These are phyloP conservation scores for Criorhina ranunculi DNA, from an alignment of 2,888 invertebrate genomes.

Conservation along the genomic window DNA sequence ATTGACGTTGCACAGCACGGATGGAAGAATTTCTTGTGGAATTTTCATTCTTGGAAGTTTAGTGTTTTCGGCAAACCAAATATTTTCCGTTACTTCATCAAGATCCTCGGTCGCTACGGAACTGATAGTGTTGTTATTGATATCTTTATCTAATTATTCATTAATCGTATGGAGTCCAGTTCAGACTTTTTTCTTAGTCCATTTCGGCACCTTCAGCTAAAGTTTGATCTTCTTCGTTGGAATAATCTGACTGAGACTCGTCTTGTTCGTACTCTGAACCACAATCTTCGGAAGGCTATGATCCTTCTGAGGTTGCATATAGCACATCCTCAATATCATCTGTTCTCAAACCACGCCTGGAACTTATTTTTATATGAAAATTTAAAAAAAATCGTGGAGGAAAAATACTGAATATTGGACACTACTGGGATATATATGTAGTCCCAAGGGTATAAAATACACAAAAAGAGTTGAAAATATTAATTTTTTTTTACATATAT, in stretches of 20 bases:
- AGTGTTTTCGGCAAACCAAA: constrained; percentile 22
- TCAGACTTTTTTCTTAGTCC: neutral
- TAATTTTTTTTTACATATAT: too few species aligned
- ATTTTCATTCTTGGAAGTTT: constrained; percentile 21
- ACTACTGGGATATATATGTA: too few species aligned
- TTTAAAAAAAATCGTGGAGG: too few species aligned
- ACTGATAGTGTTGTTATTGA: constrained; percentile 2
- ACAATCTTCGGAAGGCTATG: constrained; percentile 3
- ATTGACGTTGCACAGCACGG: constrained; percentile 30
- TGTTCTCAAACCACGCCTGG: too few species aligned
- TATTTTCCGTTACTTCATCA: constrained; percentile 1
- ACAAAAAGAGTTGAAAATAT: too few species aligned
- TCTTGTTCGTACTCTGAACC: constrained; percentile 17
- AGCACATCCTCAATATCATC: too few species aligned
- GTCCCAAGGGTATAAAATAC: too few species aligned
- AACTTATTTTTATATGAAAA: too few species aligned
- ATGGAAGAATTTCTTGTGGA: constrained; percentile 29
- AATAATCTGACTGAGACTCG: constrained; percentile 7
- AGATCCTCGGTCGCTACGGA: neutral
- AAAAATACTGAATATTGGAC: too few species aligned
- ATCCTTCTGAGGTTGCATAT: constrained; percentile 1
- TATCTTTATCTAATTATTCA: constrained; percentile 7
- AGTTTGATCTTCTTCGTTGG: neutral
- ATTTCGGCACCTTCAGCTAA: neutral
- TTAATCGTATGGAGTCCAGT: too few species aligned